phyloP scores from a whole-genome alignment of 2,888 invertebrate species.

The Spisula subtruncata region DNA sequence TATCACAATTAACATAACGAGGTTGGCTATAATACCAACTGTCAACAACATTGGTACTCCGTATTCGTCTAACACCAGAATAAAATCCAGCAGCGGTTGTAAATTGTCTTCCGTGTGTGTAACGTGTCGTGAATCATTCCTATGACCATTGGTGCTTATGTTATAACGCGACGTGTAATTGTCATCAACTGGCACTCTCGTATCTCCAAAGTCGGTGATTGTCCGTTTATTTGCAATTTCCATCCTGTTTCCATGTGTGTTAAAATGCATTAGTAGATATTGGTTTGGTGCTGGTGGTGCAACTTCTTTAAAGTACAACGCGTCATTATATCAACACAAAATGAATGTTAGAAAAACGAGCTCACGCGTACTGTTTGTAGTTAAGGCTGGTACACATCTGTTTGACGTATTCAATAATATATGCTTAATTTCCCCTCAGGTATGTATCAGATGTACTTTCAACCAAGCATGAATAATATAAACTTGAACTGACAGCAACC shows the following conservation, averaged over 20 bases:
- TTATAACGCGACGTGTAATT: not conserved
- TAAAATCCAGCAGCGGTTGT: conserved; percentile 46
- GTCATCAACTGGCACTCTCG: not conserved
- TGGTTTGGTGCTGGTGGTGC: not conserved
- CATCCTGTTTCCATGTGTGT: not conserved
- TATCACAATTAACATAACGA: conserved; percentile 59
- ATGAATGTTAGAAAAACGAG: no score
- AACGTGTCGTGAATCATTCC: not conserved
- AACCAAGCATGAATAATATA: no score
- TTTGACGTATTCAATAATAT: no score
- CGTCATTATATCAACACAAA: no score
- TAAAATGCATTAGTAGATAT: not conserved
- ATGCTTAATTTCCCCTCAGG: no score
- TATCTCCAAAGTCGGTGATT: not conserved
- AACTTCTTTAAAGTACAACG: no score
- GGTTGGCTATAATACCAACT: conserved; percentile 70
- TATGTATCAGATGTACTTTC: no score
- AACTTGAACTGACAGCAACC: no score
- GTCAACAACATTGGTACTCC: conserved; percentile 67
- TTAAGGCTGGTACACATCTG: no score
- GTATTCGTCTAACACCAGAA: conserved; percentile 64
- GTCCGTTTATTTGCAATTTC: not conserved
- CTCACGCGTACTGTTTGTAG: no score
- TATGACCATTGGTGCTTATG: not conserved
- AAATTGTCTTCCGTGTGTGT: not conserved